phyloP scores from a whole-genome alignment of 2,113 vertebrate genomes.

The Vulpes lagopus region DNA sequence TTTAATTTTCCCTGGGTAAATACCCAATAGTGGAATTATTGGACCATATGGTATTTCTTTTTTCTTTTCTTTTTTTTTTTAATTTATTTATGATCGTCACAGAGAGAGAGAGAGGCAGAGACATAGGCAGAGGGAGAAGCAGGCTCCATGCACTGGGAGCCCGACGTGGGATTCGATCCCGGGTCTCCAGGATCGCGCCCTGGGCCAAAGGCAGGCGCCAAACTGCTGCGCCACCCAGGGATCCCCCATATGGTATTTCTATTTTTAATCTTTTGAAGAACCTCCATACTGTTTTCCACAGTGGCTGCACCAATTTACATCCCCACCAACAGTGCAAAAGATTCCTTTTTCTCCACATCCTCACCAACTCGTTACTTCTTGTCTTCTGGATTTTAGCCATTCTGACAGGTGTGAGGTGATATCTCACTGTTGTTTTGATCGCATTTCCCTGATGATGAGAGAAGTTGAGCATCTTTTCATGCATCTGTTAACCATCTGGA shows the following conservation, averaged over 20 bases:
- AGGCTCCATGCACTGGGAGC: too few relatives aligned
- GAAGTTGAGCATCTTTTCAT: neutral
- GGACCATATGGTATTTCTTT: neutral
- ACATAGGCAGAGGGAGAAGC: too few relatives aligned
- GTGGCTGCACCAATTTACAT: neutral
- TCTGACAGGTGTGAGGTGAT: neutral
- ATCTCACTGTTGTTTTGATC: neutral
- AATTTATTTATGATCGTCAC: too few relatives aligned
- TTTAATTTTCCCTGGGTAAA: neutral
- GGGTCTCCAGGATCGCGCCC: too few relatives aligned
- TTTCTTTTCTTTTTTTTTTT: too few relatives aligned
- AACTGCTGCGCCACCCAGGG: too few relatives aligned
- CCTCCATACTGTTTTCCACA: neutral
- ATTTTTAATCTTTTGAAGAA: neutral
- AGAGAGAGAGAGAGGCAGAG: too few relatives aligned
- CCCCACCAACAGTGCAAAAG: neutral
- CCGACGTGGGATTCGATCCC: too few relatives aligned
- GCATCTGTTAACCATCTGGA: neutral
- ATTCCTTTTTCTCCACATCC: neutral
- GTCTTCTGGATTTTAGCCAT: neutral
- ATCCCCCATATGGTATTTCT: neutral
- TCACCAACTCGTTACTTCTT: neutral
- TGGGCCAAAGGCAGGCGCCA: too few relatives aligned
- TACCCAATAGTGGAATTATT: neutral
- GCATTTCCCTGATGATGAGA: neutral